Evolutionary conservation across 2,113 vertebrate genomes (phyloP).

Genomic region (Bolborhynchus lineola): DNA sequence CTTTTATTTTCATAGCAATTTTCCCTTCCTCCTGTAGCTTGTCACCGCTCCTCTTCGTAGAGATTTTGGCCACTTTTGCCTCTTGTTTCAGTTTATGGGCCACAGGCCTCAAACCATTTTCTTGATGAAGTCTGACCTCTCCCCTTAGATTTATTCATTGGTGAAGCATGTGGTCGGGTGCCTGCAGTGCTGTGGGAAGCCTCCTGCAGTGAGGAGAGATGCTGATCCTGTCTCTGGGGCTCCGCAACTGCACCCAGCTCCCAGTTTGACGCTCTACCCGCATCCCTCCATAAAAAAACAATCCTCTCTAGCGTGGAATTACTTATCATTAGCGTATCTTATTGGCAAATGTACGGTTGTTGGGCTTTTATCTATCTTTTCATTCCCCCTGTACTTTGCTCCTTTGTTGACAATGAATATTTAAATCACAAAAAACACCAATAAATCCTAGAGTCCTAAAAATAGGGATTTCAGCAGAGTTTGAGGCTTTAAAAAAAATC

Average conservation of each 20-base stretch:
- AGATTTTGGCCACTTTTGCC: not conserved
- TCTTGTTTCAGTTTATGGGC: not conserved
- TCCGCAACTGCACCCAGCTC: not conserved
- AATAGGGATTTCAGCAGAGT: not conserved
- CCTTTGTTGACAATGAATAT: not conserved
- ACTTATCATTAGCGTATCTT: not conserved
- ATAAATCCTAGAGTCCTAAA: not conserved
- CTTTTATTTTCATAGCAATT: not conserved
- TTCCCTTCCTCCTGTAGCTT: not conserved
- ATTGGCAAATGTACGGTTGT: not conserved
- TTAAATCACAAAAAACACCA: not conserved
- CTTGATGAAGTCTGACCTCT: not conserved
- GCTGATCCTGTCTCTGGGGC: not conserved
- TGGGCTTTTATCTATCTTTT: not conserved
- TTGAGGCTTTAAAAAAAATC: not conserved
- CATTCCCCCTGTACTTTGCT: not conserved
- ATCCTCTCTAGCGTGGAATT: not conserved
- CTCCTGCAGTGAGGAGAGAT: accelerated
- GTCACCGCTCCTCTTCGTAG: not conserved
- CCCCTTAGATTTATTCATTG: not conserved
- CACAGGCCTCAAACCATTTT: not conserved
- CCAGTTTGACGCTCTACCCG: not conserved
- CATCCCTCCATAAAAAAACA: not conserved
- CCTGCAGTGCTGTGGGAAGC: not conserved
- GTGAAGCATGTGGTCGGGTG: not conserved